Evolutionary conservation across 2,888 invertebrate species (phyloP), one percentile per base, ranked within the genome.

Genomic region (Tubulanus polymorphus): DNA sequence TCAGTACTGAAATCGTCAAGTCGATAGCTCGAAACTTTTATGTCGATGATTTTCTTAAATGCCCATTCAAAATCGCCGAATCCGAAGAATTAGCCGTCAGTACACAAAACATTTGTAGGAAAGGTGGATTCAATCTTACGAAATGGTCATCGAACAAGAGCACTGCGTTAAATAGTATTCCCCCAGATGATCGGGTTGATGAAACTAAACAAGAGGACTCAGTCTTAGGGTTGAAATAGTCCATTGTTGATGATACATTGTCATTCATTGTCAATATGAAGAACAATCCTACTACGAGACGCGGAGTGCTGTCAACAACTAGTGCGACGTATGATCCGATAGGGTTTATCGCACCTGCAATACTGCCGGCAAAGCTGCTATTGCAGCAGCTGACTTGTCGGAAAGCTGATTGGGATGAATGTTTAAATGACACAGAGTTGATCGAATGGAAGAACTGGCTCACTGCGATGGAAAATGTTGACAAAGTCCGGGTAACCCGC

Each of bases 151-250:
- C 20, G 20, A 61, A 61, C 27, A 52, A 29, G 37, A 45, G 47
- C 54, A 20, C 32, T 18, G 56, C 58, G 18, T 25, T 55, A 15
- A 8, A 47, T 5, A 5, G 52, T 3, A 56, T 59, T 1, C 59
- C 54, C 12, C 51, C 52, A 25, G 29, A 35, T 12, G 61, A 56
- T 52, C 37, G 37, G 35, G 55, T 29, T 6, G 41, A 37, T 12
- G 37, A 26, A 25, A 23, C 27, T 2, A 28, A 28, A n/a, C 18
- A 48, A 48, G 23, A 48, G n/a, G 35, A 53, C 37, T 20, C 48
- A 15, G 5, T 23, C 3, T 41, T 41, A 15, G 41, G 41, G 5
- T 18, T 41, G 23, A 41, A 41, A 41, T 41, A 23, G 41, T 18
- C 18, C 41, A 23, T 23, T 3, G 41, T 20, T 20, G 5, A 18